Conservation (phyloP, 1,140 invertebrate species). For the Trypoxylus dichotomus region DNA sequence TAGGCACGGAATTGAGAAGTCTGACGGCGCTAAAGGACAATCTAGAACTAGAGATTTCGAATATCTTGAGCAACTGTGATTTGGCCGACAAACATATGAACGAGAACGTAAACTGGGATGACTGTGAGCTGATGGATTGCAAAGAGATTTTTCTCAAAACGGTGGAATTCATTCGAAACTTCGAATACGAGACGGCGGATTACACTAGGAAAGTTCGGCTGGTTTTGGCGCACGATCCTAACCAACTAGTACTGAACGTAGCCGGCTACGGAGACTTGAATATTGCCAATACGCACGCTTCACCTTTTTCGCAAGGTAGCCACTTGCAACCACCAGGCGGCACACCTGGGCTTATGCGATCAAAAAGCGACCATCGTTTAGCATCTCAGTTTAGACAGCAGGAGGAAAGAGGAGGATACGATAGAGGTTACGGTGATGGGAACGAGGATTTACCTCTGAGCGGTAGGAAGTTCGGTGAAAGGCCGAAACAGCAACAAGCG, state of each 20-base stretch:
- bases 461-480: conserved; percentile 72
- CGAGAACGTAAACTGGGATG: conserved; percentile 83
- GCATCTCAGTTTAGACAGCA: conserved; percentile 87
- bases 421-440: conserved; percentile 50
- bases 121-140: conserved; percentile 87
- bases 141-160: conserved; percentile 94
- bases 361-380: conserved; percentile 90
- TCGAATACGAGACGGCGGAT: conserved; percentile 89
- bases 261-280: conserved; percentile 86
- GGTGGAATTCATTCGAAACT: conserved; percentile 90
- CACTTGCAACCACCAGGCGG: conserved; percentile 56
- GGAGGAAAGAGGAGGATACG: conserved; percentile 65
- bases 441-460: conserved; percentile 55
- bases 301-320: conserved; percentile 53
- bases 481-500: conserved; percentile 54
- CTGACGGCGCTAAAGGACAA: conserved; percentile 88
- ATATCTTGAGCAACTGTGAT: conserved; percentile 94
- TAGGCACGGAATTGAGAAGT: conserved; percentile 79
- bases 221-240: conserved; percentile 84
- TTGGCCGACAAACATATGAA: conserved; percentile 93
- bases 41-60: conserved; percentile 87
- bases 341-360: conserved; percentile 80
- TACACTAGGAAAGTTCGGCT: conserved; percentile 84
- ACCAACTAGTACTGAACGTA: conserved; percentile 82
- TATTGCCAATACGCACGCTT: conserved; percentile 62